Percentiles rank a stretch among this genome's conserved stretches.
Evolutionary conservation across 2,113 vertebrate species (phyloP).

Genomic region (Xyrauchen texanus): DNA sequence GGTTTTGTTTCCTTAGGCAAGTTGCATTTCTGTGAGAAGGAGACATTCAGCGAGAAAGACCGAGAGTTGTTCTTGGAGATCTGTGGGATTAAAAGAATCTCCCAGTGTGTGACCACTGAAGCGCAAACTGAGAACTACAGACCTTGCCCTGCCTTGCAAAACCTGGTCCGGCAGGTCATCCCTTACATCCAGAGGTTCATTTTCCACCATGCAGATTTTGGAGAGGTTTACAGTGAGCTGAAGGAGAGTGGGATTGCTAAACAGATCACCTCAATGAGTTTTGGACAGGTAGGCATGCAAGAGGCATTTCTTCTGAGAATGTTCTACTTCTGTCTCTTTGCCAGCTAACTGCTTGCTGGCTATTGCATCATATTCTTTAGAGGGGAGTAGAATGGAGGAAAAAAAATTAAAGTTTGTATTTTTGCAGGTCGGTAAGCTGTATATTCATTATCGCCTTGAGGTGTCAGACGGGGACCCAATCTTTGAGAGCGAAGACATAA

Average conservation of each 20-base stretch:
- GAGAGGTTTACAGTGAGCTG: constrained; percentile 65
- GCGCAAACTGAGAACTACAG: constrained; percentile 69
- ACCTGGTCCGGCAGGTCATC: constrained; percentile 65
- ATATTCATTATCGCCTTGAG: constrained; percentile 72
- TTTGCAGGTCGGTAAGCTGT: constrained; percentile 75
- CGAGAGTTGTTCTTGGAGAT: constrained; percentile 71
- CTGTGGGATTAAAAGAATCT: constrained; percentile 67
- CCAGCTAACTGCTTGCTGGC: constrained; percentile 30
- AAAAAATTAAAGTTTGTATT: constrained; percentile 3
- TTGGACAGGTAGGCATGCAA: constrained; percentile 67
- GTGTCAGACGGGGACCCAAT: constrained; percentile 48
- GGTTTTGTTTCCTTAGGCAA: constrained; percentile 11
- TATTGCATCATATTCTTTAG: constrained; percentile 48
- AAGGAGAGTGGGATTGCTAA: constrained; percentile 59
- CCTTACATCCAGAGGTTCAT: constrained; percentile 78
- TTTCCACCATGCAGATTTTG: constrained; percentile 66
- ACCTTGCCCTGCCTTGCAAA: constrained; percentile 68
- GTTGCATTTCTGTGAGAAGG: constrained; percentile 15
- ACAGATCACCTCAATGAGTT: constrained; percentile 64
- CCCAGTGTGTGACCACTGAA: constrained; percentile 64
- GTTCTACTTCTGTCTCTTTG: neutral
- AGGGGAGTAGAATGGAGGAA: neutral
- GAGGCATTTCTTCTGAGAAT: too few relatives aligned
- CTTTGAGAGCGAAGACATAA: constrained; percentile 68
- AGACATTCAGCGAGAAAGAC: constrained; percentile 66